Evolutionary conservation across 1,140 invertebrate species (phyloP), one percentile per base, ranked within the genome.

Genomic region (Drosophila elegans): DNA sequence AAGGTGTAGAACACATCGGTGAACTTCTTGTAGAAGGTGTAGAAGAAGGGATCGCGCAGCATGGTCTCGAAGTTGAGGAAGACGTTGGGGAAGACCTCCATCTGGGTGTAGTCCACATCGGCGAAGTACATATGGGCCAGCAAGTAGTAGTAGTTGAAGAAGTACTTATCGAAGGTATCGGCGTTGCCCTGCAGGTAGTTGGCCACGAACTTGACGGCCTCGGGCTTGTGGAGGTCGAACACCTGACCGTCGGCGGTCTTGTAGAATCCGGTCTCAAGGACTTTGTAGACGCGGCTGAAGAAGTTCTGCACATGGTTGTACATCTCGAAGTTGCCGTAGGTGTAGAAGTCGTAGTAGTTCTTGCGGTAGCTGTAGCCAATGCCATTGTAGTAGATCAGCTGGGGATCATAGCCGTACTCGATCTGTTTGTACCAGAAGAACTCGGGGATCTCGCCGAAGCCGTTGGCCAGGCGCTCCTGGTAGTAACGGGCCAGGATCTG

Each of bases 41-140:
- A 96, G 93, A 95, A 95, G 53, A 94, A 93, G 11, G 95, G 95
- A 91, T 96, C 95, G 52, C 95, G 94, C 55, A 95, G 81, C 69
- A 94, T 94, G 27, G 95, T 96, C 64, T 93, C 93, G 49, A 90
- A 93, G 71, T 94, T 93, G 63, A 94, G 92, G 51, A 94, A 77
- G 10, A 92, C 88, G 11, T 94, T 90, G 48, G 92, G 91, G 88
- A 52, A 92, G 4, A 81, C 78, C 54, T 90, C 80, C 61, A 74
- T 82, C 32, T 79, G 64, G 1, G 66, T 38, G 49, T 74, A 77
- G 27, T 88, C 73, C 1, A 81, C 82, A 57, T 82, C 93, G 57
- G 93, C 85, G 46, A 94, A 89, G 38, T 93, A 86, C 76, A 91
- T 93, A 77, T 93, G 93, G 38, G 93, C 90, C 63, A 92, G 92